phyloP scores from a whole-genome alignment of 2,113 vertebrate genomes.

The Candoia aspera region DNA sequence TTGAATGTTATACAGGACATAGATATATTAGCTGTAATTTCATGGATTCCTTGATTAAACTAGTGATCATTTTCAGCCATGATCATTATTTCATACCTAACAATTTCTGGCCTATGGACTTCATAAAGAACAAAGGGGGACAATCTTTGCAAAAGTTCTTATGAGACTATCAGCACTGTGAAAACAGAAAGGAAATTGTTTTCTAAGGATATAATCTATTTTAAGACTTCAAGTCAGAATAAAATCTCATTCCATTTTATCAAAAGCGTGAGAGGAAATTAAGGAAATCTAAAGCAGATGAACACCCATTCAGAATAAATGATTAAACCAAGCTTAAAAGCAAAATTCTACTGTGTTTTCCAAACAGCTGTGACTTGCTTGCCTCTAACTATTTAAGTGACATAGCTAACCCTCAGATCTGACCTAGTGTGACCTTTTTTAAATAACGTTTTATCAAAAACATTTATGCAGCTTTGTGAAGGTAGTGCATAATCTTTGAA shows the following conservation, averaged over 20 bases:
- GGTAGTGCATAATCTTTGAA: not conserved
- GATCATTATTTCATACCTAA: conserved; percentile 30
- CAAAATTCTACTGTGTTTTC: not conserved
- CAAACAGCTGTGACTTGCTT: not conserved
- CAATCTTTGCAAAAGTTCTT: conserved; percentile 41
- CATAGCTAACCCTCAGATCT: not conserved
- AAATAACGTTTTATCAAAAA: not conserved
- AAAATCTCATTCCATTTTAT: not conserved
- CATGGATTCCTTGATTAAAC: not conserved
- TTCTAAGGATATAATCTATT: not conserved
- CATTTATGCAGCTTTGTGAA: not conserved
- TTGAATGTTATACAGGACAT: not conserved
- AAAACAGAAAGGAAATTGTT: conserved; percentile 46
- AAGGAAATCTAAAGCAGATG: not conserved
- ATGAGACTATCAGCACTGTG: conserved; percentile 31
- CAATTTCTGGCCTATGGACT: conserved; percentile 60
- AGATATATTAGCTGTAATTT: not conserved
- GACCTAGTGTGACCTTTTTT: not conserved
- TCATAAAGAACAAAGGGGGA: conserved; percentile 52
- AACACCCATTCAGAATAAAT: not conserved
- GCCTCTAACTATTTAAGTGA: not conserved
- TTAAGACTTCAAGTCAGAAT: not conserved
- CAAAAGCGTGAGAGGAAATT: not conserved
- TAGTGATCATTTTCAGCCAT: not conserved
- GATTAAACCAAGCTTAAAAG: not conserved